phyloP scores from a whole-genome alignment of 2,888 invertebrate genomes.

The Agrotis clavis region DNA sequence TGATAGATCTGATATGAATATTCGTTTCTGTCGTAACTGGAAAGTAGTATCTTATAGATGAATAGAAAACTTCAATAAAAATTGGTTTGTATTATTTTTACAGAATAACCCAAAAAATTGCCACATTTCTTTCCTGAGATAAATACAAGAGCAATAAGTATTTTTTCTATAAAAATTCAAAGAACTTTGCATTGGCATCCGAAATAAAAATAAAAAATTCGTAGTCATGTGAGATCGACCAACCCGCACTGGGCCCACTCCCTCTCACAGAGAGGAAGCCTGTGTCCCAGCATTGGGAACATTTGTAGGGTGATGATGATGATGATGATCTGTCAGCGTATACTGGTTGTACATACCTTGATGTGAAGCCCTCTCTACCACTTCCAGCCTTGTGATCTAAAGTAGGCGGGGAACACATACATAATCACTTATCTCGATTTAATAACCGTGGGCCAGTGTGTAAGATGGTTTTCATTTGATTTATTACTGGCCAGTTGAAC shows the following conservation, averaged over 20 bases:
- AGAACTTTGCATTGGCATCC: too few relatives aligned
- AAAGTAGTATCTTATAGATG: background rate
- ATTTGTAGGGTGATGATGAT: too few relatives aligned
- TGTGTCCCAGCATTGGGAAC: too few relatives aligned
- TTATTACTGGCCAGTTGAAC: slow-evolving; percentile 23
- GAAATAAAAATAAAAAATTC: too few relatives aligned
- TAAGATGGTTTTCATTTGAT: slow-evolving; percentile 37
- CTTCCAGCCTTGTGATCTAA: slow-evolving; percentile 35
- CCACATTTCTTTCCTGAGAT: background rate
- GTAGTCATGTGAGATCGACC: too few relatives aligned
- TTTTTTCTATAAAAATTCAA: too few relatives aligned
- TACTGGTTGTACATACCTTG: too few relatives aligned
- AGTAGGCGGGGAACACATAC: slow-evolving; percentile 42
- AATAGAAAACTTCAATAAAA: background rate
- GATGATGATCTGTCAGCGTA: too few relatives aligned
- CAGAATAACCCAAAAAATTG: background rate
- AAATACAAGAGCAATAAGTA: background rate
- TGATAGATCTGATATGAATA: slow-evolving; percentile 9
- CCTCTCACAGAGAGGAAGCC: too few relatives aligned
- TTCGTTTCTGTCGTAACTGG: background rate
- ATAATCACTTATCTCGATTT: slow-evolving; percentile 37
- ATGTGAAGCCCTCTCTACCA: background rate
- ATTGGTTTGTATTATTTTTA: background rate
- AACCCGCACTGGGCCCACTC: too few relatives aligned
- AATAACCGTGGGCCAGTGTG: slow-evolving; percentile 10